phyloP scores from a whole-genome alignment of 92 coral and sea anemone genomes.

The Plumapathes pennacea region DNA sequence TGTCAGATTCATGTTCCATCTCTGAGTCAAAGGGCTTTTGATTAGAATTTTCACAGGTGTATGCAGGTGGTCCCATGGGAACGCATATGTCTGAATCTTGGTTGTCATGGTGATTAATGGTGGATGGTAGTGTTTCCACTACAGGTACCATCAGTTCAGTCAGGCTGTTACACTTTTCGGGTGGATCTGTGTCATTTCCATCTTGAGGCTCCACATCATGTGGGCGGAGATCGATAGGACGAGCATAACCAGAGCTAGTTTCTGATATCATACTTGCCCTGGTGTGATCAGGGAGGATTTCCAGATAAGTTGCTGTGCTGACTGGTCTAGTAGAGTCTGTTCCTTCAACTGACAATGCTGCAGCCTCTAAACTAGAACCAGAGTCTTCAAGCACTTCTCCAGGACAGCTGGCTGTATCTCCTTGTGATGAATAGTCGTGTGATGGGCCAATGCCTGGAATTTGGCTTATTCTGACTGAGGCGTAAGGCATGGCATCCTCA shows the following conservation, averaged over 20 bases:
- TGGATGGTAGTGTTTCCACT: constrained; percentile 9
- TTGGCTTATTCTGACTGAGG: constrained; percentile 84
- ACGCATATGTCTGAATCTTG: no score
- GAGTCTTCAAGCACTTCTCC: constrained; percentile 55
- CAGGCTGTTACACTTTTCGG: constrained; percentile 24
- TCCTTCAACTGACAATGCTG: constrained; percentile 23
- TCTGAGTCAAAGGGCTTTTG: no score
- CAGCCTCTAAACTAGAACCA: constrained; percentile 34
- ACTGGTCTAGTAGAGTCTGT: constrained; percentile 52
- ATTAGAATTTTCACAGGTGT: no score
- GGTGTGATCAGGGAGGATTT: constrained; percentile 29
- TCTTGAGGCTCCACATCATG: constrained; percentile 6
- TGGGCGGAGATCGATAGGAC: constrained; percentile 64
- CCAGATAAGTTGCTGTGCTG: constrained; percentile 27
- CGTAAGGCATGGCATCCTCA: constrained; percentile 69
- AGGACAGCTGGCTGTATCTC: constrained; percentile 28
- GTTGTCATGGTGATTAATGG: no score
- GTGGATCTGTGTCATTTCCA: not conserved
- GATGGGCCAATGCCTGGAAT: constrained; percentile 66
- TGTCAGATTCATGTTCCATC: no score
- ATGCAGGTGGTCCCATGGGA: no score
- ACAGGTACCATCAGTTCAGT: constrained; percentile 38
- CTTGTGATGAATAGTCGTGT: constrained; percentile 23
- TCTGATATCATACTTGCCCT: constrained; percentile 76
- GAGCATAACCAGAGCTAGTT: constrained; percentile 89